These are phyloP conservation scores for Thalassophryne amazonica DNA, from an alignment of 2,797 vertebrate species.

Conservation along the genomic window DNA sequence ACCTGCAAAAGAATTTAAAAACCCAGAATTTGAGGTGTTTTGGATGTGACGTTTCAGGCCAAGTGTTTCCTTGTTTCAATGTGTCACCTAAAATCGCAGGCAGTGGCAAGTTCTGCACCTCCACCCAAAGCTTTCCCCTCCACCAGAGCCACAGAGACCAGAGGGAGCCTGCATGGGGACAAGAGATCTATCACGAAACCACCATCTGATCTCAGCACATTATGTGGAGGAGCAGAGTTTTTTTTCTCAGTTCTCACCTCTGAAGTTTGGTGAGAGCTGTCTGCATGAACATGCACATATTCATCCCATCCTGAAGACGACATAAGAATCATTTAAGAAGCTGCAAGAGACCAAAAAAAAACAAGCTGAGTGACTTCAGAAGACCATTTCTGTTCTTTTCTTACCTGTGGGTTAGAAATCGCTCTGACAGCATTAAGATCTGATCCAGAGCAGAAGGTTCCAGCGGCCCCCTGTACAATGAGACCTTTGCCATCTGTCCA, in stretches of 20 bases:
- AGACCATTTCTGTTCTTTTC: background rate
- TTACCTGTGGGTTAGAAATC: constrained; percentile 82
- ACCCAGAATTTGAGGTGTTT: background rate
- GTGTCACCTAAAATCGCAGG: constrained; percentile 93
- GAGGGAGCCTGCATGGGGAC: constrained; percentile 83
- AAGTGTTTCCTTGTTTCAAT: background rate
- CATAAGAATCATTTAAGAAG: background rate
- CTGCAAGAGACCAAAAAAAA: background rate
- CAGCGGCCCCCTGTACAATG: constrained; percentile 85
- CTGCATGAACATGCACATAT: constrained; percentile 98
- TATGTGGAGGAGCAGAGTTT: background rate
- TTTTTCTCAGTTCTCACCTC: constrained; percentile 75
- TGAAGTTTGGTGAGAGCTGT: constrained; percentile 87
- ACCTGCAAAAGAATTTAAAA: constrained; percentile 75
- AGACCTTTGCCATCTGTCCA: constrained; percentile 94
- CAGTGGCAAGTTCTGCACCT: constrained; percentile 90
- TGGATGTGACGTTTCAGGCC: too few relatives aligned
- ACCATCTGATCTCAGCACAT: background rate
- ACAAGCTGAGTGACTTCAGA: background rate
- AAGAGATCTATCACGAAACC: constrained; percentile 35
- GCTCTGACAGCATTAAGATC: constrained; percentile 88
- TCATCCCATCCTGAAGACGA: constrained; percentile 86
- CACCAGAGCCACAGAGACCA: constrained; percentile 90
- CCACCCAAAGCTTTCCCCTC: constrained; percentile 92
- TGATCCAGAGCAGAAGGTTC: constrained; percentile 93